A percentile compares a stretch with the other conserved stretches of the same genome.
Conservation (phyloP, 2,113 vertebrate genomes). For the Pomatostomus ruficeps region DNA sequence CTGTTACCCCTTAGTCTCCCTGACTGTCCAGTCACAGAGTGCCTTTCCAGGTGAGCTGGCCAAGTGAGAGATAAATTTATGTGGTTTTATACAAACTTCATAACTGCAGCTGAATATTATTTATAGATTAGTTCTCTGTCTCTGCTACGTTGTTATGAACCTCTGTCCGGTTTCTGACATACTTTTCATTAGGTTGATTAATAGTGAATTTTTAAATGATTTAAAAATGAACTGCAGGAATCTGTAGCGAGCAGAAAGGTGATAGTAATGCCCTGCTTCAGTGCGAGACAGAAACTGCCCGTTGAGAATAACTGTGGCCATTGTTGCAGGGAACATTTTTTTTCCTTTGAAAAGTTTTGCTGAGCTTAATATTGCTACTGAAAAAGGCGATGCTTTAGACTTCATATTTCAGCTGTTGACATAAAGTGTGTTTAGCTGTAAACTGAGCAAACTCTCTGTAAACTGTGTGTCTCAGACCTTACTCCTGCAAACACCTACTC, state of each 20-base stretch:
- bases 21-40: not conserved
- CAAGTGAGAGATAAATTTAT: constrained; percentile 46
- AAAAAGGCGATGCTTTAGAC: constrained; percentile 14
- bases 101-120: constrained; percentile 63
- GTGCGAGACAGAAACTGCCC: not conserved
- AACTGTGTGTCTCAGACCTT: not conserved
- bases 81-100: constrained; percentile 52
- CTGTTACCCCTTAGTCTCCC: not conserved
- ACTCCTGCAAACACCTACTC: not conserved
- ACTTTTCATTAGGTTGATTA: constrained; percentile 61
- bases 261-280: constrained; percentile 24
- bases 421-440: constrained; percentile 18
- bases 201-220: constrained; percentile 50
- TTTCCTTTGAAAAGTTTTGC: not conserved
- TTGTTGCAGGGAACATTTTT: not conserved
- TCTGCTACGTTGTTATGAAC: constrained; percentile 63
- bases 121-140: constrained; percentile 68
- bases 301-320: not conserved
- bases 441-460: constrained; percentile 34
- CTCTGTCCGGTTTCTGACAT: constrained; percentile 57
- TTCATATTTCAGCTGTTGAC: constrained; percentile 27
- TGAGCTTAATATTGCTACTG: not conserved
- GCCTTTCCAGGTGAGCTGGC: constrained; percentile 29
- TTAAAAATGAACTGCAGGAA: constrained; percentile 53
- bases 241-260: constrained; percentile 24